Base-by-base conservation (phyloP, 2,888 invertebrate genomes). In the Sinohyriopsis cumingii region DNA sequence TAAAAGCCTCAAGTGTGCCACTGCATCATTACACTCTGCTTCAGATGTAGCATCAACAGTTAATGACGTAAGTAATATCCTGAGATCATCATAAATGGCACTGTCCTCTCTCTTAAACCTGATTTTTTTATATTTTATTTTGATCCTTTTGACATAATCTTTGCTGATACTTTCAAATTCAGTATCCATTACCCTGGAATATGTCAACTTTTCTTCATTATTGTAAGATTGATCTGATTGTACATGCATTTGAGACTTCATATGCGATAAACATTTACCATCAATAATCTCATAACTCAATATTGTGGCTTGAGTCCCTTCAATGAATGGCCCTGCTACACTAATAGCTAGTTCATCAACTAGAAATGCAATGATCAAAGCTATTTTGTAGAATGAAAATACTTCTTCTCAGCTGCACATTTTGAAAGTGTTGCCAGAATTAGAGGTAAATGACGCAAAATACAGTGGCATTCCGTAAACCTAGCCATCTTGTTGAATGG, bases 401-500 rank as follows among this genome's bases (percentile, higher is more conserved):
- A 75, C 28, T 75, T 66, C 9, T 74, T 72, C 53, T 75, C 73
- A 18, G 28, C 68, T 28, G 80, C 69, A 68, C 67, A 67, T 4
- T 63, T 68, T 22, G 75, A 73, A 0, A 77, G 33, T 19, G 72
- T 75, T 24, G 72, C 67, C 12, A 78, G 15, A 0, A 78, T 71
- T 71, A 25, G 73, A 73, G 3, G 22, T 28, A 65, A 71, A 75
- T 19, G 65, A 69, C 22, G 71, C 68, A 33, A 65, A 28, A 77
- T 3, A 77, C 80, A 54, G 76, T 73, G 53, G 64, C 65, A 59
- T 65, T 59, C 56, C 60, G 66, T 20, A 78, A 63, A 5, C 76
- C 72, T 19, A 80, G 60, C 76, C 78, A 78, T n/a, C 73, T 59
- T 9, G 78, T 68, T 7, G 68, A 69, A 65, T 70, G 68, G 18